phyloP scores from a whole-genome alignment of 2,113 vertebrate species.

The Conger conger region DNA sequence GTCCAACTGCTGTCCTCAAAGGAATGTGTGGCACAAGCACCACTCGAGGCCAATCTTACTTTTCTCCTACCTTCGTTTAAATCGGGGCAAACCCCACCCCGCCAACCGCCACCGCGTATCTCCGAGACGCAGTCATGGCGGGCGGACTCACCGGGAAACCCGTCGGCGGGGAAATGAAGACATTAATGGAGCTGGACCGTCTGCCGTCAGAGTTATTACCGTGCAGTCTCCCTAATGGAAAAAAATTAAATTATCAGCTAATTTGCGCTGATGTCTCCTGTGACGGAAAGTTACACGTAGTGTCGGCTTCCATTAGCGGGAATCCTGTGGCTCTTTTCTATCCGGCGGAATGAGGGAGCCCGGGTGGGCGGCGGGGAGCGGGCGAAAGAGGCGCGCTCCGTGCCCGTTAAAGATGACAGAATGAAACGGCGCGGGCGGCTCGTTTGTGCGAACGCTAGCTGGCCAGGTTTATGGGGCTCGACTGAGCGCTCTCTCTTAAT shows the following conservation, averaged over 20 bases:
- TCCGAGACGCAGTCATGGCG: conserved; percentile 26
- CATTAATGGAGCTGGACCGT: conserved; percentile 80
- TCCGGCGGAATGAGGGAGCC: background rate
- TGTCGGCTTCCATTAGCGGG: conserved; percentile 74
- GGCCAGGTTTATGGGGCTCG: background rate
- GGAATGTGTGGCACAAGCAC: background rate
- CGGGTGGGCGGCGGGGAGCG: background rate
- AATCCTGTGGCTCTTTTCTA: conserved; percentile 61
- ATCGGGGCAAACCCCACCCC: background rate
- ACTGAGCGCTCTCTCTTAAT: background rate
- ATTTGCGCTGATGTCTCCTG: conserved; percentile 76
- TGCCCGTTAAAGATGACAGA: background rate
- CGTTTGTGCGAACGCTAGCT: background rate
- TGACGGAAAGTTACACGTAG: conserved; percentile 65
- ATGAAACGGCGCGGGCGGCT: background rate
- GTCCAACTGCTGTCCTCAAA: background rate
- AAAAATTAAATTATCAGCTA: conserved; percentile 87
- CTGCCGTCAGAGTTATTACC: conserved; percentile 71
- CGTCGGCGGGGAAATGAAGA: conserved; percentile 77
- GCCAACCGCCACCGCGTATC: background rate
- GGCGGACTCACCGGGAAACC: conserved; percentile 65
- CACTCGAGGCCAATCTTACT: background rate
- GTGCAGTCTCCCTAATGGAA: conserved; percentile 79
- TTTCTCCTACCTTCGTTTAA: background rate
- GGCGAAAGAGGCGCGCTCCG: no score